These are phyloP conservation scores for Chiroxiphia lanceolata DNA, from an alignment of 2,797 vertebrate genomes.

Conservation along the genomic window DNA sequence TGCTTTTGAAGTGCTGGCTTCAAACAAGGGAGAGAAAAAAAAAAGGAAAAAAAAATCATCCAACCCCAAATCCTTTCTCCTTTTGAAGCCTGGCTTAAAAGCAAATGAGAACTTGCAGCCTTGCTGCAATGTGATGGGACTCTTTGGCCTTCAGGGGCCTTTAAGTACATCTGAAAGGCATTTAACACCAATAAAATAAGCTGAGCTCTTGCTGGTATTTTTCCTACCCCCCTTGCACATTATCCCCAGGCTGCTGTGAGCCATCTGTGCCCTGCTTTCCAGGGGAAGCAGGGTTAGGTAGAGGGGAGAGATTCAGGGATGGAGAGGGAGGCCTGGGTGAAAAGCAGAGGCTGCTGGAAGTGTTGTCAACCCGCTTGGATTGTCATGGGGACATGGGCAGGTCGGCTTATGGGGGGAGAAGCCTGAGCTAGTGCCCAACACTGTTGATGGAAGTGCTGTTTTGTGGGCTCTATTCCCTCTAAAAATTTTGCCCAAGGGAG, in stretches of 20 bases:
- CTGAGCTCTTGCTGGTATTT: slow-evolving; percentile 17
- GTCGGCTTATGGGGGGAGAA: background rate
- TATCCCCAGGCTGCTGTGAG: slow-evolving; percentile 11
- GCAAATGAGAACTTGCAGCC: slow-evolving; percentile 60
- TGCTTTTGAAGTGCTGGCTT: slow-evolving; percentile 47
- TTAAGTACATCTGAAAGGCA: slow-evolving; percentile 56
- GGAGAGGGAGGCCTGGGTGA: background rate
- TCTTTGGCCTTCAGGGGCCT: background rate
- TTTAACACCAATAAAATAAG: slow-evolving; percentile 59
- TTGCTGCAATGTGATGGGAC: slow-evolving; percentile 3
- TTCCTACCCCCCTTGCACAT: background rate
- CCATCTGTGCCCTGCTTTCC: slow-evolving; percentile 2
- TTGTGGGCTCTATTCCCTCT: background rate
- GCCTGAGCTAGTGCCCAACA: background rate
- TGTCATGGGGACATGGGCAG: accelerated
- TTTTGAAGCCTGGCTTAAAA: slow-evolving; percentile 57
- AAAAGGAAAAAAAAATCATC: background rate
- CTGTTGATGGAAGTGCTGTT: background rate
- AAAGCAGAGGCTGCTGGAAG: background rate
- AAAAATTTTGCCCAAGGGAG: background rate
- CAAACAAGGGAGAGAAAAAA: background rate
- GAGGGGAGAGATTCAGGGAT: background rate
- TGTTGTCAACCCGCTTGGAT: background rate
- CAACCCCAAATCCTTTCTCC: background rate
- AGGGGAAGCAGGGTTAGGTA: background rate